Evolutionary conservation across 2,797 vertebrate species (phyloP).

Genomic region (Meda fulgida): DNA sequence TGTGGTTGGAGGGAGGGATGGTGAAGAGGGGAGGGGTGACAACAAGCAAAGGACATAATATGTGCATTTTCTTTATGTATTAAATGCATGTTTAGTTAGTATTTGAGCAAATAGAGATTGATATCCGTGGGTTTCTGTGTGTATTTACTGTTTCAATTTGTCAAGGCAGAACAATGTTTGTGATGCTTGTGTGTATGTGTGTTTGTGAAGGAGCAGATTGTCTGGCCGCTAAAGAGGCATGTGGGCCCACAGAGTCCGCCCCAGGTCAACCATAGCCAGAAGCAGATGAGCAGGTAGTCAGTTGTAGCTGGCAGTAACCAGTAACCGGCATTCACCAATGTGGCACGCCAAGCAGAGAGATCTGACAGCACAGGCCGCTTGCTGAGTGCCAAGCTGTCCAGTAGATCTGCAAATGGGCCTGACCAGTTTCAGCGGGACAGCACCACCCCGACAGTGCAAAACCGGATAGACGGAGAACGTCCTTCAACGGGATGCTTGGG

Average conservation of each 20-base stretch:
- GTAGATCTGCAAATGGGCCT: constrained; percentile 58
- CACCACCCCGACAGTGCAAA: constrained; percentile 42
- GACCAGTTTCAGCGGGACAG: constrained; percentile 54
- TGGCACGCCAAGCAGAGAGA: constrained; percentile 63
- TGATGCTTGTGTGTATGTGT: constrained; percentile 49
- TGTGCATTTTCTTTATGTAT: background rate
- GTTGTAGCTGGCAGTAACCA: constrained; percentile 56
- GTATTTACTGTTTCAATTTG: constrained; percentile 14
- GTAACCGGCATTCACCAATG: constrained; percentile 48
- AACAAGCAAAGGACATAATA: background rate
- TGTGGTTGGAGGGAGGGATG: constrained; percentile 20
- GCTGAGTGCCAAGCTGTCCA: constrained; percentile 82
- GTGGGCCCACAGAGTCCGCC: constrained; percentile 64
- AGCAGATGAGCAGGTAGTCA: constrained; percentile 78
- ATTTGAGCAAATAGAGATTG: background rate
- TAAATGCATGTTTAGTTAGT: background rate
- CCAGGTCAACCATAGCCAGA: constrained; percentile 67
- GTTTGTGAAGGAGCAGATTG: constrained; percentile 76
- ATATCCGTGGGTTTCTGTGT: background rate
- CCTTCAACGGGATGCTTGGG: constrained; percentile 52
- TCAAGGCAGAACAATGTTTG: constrained; percentile 17
- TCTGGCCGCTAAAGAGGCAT: constrained; percentile 80
- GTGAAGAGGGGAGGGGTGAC: background rate
- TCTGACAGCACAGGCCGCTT: constrained; percentile 73
- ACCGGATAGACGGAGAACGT: constrained; percentile 50